A percentile compares a stretch with the other conserved stretches of the same genome.
Evolutionary conservation across 1,140 invertebrate genomes (phyloP).

Genomic region (Neuroterus valhalla): DNA sequence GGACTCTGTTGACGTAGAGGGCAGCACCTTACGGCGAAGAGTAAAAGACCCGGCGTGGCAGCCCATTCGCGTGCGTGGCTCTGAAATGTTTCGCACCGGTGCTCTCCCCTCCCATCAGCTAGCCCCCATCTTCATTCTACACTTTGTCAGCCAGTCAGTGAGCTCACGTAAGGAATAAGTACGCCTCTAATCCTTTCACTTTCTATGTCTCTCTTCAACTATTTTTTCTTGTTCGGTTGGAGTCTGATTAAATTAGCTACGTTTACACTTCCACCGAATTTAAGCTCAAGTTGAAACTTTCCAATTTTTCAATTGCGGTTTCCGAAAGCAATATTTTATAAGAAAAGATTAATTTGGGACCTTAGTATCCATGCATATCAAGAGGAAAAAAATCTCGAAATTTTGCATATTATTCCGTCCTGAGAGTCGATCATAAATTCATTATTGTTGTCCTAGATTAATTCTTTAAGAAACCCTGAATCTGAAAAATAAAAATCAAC

Average conservation of each 20-base stretch:
- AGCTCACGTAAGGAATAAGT: constrained; percentile 39
- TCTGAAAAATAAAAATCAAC: too few relatives aligned
- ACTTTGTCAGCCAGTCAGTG: constrained; percentile 19
- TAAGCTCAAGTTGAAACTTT: too few relatives aligned
- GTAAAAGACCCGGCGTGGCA: background rate
- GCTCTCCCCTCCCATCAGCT: constrained; percentile 12
- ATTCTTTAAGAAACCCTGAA: too few relatives aligned
- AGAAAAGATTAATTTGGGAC: too few relatives aligned
- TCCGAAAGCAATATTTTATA: too few relatives aligned
- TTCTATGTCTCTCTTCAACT: constrained; percentile 15
- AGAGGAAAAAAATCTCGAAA: too few relatives aligned
- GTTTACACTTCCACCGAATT: too few relatives aligned
- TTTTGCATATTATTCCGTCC: too few relatives aligned
- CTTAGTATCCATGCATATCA: too few relatives aligned
- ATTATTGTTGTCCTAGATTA: too few relatives aligned
- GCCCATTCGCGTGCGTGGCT: background rate
- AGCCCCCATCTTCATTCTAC: background rate
- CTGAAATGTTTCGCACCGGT: constrained; percentile 11
- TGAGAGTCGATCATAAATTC: too few relatives aligned
- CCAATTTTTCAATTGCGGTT: too few relatives aligned
- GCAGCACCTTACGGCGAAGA: constrained; percentile 5
- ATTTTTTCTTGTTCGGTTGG: background rate
- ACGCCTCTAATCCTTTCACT: constrained; percentile 32
- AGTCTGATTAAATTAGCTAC: background rate
- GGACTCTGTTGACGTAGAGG: background rate